phyloP scores from a whole-genome alignment of 2,113 vertebrate genomes.

The Apus apus region DNA sequence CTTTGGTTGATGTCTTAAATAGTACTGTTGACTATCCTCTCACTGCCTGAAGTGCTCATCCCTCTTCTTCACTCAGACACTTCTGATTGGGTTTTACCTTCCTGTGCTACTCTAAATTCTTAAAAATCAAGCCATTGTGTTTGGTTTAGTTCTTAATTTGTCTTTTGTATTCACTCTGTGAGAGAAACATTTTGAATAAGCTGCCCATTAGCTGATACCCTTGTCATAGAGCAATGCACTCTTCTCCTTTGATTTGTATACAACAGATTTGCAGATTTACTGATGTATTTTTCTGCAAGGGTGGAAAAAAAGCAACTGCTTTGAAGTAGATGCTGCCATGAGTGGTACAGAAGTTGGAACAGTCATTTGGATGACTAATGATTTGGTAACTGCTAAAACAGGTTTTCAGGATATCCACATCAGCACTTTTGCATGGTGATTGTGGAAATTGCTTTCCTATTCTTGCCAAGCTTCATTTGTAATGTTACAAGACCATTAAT shows the following conservation, averaged over 20 bases:
- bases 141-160: background rate
- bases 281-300: background rate
- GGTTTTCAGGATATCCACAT: background rate
- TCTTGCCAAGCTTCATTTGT: background rate
- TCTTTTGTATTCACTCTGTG: background rate
- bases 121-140: background rate
- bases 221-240: background rate
- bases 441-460: background rate
- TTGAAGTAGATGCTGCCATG: background rate
- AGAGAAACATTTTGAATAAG: background rate
- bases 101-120: background rate
- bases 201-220: background rate
- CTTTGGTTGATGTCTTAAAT: background rate
- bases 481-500: background rate
- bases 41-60: background rate
- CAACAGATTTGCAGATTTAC: background rate
- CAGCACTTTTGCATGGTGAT: background rate
- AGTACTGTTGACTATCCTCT: background rate
- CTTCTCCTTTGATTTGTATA: background rate
- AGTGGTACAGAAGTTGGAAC: background rate
- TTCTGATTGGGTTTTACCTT: background rate
- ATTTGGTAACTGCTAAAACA: background rate
- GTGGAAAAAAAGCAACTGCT: background rate
- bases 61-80: background rate
- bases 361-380: background rate